Conservation (phyloP, 1,140 invertebrate genomes). For the Drosophila santomea region DNA sequence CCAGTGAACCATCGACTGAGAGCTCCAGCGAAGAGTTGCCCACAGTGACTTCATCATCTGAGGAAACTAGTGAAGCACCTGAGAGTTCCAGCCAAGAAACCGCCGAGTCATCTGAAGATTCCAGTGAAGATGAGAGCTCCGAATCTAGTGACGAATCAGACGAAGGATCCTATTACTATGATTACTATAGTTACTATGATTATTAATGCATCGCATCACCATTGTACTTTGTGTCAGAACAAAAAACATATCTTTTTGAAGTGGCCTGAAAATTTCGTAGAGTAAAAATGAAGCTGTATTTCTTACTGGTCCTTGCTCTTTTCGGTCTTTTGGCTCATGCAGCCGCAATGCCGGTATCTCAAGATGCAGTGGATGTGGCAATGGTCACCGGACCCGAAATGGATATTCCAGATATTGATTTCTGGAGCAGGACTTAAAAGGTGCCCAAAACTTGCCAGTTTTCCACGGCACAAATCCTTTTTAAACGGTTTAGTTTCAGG, state of each 20-base stretch:
- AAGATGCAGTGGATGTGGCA: not conserved
- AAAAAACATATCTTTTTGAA: not conserved
- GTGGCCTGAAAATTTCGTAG: not conserved
- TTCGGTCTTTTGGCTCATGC: not conserved
- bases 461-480: not conserved
- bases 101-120: not conserved
- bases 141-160: not conserved
- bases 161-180: too few relatives aligned
- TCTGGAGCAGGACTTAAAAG: not conserved
- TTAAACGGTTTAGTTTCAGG: constrained; percentile 1
- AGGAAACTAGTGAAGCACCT: not conserved
- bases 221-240: not conserved
- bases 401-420: constrained; percentile 11
- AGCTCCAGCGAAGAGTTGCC: too few relatives aligned
- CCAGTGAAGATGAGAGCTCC: not conserved
- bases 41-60: not conserved
- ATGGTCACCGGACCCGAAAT: not conserved
- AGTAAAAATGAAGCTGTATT: not conserved
- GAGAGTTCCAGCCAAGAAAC: not conserved
- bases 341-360: not conserved
- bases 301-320: not conserved
- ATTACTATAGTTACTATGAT: not conserved
- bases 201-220: not conserved
- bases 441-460: not conserved
- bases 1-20: not conserved